These are phyloP conservation scores for Pungitius pungitius DNA, from an alignment of 2,113 vertebrate species.

Conservation along the genomic window DNA sequence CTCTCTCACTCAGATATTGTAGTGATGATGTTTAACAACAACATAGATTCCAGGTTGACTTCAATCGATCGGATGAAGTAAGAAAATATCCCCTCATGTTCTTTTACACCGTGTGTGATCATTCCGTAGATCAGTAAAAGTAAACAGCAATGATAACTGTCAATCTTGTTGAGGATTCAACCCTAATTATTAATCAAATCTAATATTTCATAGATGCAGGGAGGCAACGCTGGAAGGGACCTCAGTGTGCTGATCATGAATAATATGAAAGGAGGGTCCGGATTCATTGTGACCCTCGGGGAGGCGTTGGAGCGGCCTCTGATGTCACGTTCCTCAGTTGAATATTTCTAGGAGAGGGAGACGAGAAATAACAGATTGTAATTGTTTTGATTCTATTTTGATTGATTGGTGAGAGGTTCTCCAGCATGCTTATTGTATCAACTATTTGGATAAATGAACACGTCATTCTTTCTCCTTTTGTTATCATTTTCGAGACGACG, in stretches of 20 bases:
- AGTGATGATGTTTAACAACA: background rate
- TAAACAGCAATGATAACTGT: background rate
- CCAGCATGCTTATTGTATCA: background rate
- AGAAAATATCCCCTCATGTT: background rate
- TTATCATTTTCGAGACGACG: background rate
- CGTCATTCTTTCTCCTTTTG: background rate
- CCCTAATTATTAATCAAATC: background rate
- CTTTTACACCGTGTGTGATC: background rate
- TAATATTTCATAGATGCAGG: background rate
- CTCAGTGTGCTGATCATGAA: background rate
- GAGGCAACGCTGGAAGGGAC: background rate
- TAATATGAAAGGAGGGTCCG: background rate
- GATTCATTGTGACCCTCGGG: background rate
- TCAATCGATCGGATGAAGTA: background rate
- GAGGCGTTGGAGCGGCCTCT: background rate
- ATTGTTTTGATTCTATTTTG: background rate
- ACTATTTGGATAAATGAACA: slow-evolving; percentile 1
- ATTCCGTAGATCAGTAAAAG: background rate
- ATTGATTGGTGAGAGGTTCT: slow-evolving; percentile 14
- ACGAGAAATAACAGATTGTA: background rate
- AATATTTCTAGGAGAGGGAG: background rate
- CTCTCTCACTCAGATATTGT: background rate
- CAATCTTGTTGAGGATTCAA: background rate
- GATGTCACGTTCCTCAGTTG: background rate
- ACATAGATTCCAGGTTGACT: slow-evolving; percentile 6